These are phyloP conservation scores for Bursaphelenchus mucronatus DNA, from an alignment of 1,140 invertebrate genomes.

Conservation along the genomic window DNA sequence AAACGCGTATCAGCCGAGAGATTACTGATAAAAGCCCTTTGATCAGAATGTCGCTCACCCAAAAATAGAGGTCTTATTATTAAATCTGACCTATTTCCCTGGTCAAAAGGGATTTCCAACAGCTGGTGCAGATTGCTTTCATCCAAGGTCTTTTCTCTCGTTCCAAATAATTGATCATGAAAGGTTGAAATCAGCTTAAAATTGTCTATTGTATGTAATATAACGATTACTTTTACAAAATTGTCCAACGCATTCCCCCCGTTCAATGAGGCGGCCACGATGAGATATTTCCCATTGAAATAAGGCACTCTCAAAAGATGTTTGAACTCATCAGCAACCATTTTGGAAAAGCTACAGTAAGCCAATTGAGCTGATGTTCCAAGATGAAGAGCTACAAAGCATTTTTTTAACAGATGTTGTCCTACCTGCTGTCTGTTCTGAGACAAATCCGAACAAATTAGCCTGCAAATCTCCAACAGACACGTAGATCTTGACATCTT, in stretches of 20 bases:
- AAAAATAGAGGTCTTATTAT: slow-evolving; percentile 13
- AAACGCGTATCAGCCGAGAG: background rate
- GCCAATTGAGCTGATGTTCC: slow-evolving; percentile 28
- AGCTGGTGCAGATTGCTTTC: background rate
- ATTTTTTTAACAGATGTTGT: slow-evolving; percentile 1
- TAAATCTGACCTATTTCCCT: background rate
- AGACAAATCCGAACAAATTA: slow-evolving; percentile 13
- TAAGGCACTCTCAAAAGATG: slow-evolving; percentile 16
- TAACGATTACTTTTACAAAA: slow-evolving; percentile 7
- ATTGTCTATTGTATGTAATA: background rate
- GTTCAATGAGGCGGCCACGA: slow-evolving; percentile 25
- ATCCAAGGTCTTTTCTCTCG: background rate
- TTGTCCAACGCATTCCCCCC: slow-evolving; percentile 26
- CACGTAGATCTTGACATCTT: slow-evolving; percentile 11
- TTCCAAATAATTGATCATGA: slow-evolving; percentile 2
- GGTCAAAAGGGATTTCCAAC: background rate
- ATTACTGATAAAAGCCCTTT: background rate
- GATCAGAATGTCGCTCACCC: slow-evolving; percentile 8
- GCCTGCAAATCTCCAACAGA: slow-evolving; percentile 25
- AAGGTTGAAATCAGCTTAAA: slow-evolving; percentile 5
- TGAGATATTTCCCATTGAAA: slow-evolving; percentile 1
- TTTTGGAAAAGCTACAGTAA: background rate
- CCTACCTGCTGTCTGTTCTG: slow-evolving; percentile 10
- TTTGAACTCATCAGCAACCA: slow-evolving; percentile 2
- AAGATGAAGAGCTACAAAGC: slow-evolving; percentile 16